Evolutionary conservation across 2,888 invertebrate species (phyloP), one percentile per base, ranked within the genome.

Genomic region (Philereme vetulata): DNA sequence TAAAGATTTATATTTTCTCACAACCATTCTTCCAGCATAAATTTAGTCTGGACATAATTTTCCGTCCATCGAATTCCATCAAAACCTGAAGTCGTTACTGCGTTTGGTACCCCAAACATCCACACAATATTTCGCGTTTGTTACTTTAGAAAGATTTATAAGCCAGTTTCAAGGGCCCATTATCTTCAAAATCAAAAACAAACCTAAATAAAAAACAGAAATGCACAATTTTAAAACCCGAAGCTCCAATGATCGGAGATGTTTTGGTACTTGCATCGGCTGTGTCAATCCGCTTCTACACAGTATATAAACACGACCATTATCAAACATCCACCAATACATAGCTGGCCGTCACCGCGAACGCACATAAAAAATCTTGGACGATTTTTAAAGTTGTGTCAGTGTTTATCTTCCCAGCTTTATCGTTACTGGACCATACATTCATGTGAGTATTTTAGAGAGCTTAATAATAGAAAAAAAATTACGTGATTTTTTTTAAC

Each of bases 321-420:
- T 85, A 85, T 85, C 86, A 84, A 72, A 75, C 81, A 73, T 76
- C 78, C 77, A 82, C 84, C 89, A 91, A 90, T 91, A 87, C 86
- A 85, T 88, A 82, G 86, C 85, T 81, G 84, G 77, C 86, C 77
- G 87, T 85, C 88, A 81, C 78, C 81, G 79, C 85, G 88, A 76
- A 77, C 86, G 82, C 85, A 88, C 84, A 84, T 79, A 69, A 71
- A 72, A 74, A 64, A 77, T 77, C 74, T 70, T 79, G 75, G 60
- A 72, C 58, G 76, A 74, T 82, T 82, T 78, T 80, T 71, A 69
- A 69, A 74, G 57, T 78, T 75, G 90, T 90, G 91, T 80, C 75
- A 84, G 90, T 90, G 90, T 72, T 84, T 58, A 72, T 75, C 68
- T 71, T 76, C 76, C 72, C 67, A 68, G 69, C 68, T 76, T 77